Evolutionary conservation across 2,888 invertebrate species (phyloP).

Genomic region (Dorcus parallelipipedus): DNA sequence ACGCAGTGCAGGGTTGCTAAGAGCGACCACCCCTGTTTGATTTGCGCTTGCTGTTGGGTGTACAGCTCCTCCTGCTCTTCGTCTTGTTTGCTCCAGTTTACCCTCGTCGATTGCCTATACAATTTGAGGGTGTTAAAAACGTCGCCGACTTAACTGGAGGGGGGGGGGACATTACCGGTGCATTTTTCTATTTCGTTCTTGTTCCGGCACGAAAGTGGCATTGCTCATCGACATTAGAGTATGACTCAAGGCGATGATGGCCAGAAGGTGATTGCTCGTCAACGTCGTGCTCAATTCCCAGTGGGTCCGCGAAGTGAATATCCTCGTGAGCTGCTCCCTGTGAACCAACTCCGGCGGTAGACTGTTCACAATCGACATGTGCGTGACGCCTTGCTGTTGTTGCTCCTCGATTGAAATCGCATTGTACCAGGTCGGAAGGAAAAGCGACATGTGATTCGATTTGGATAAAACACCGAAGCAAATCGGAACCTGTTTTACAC

Average conservation of each 20-base stretch:
- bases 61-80: conserved; percentile 81
- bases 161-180: too few relatives aligned
- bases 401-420: conserved; percentile 43
- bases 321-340: conserved; percentile 73
- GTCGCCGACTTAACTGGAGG: background rate
- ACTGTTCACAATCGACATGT: conserved; percentile 46
- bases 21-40: conserved; percentile 96
- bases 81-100: conserved; percentile 67
- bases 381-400: conserved; percentile 23
- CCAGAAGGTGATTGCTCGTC: conserved; percentile 93
- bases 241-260: conserved; percentile 92
- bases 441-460: conserved; percentile 90
- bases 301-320: conserved; percentile 84
- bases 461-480: conserved; percentile 97
- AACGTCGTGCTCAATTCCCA: conserved; percentile 96
- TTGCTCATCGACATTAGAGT: conserved; percentile 98
- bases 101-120: conserved; percentile 60
- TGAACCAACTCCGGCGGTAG: conserved; percentile 69
- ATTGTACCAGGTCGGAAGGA: conserved; percentile 80
- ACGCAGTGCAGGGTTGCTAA: conserved; percentile 96
- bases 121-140: background rate
- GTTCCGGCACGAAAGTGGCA: conserved; percentile 87
- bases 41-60: conserved; percentile 85
- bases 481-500: conserved; percentile 64
- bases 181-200: conserved; percentile 74